Percentiles rank a stretch among this genome's conserved stretches.
Evolutionary conservation across 2,113 vertebrate genomes (phyloP).

Genomic region (Trogon melanurus): DNA sequence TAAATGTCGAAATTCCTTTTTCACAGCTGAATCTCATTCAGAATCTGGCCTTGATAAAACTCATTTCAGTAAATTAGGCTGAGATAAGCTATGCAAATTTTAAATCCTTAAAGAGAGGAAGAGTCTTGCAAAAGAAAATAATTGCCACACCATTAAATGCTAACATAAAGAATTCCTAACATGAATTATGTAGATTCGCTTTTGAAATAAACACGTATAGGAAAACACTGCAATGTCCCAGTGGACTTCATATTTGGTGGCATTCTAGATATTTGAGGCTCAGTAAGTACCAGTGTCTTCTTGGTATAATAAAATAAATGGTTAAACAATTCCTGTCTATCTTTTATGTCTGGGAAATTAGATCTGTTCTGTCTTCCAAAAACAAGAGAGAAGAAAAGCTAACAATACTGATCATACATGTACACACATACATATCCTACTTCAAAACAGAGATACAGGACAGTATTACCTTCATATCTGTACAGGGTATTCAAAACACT

Average conservation of each 20-base stretch:
- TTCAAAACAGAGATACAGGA: neutral
- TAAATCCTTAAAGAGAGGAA: neutral
- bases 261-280: neutral
- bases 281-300: neutral
- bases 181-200: neutral
- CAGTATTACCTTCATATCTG: neutral
- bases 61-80: neutral
- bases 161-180: neutral
- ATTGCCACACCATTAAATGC: neutral
- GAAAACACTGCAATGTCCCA: neutral
- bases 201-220: neutral
- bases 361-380: neutral
- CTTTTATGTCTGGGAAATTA: neutral
- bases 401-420: neutral
- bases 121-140: neutral
- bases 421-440: neutral
- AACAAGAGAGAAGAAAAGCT: neutral
- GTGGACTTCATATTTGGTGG: neutral
- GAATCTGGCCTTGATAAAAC: neutral
- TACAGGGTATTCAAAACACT: neutral
- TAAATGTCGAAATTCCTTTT: neutral
- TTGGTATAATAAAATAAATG: neutral
- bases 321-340: neutral
- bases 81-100: slow-evolving; percentile 3
- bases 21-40: neutral